Percentiles rank a stretch among this genome's conserved stretches.
Evolutionary conservation across 2,113 vertebrate genomes (phyloP).

Genomic region (Pachypanchax playfairii): DNA sequence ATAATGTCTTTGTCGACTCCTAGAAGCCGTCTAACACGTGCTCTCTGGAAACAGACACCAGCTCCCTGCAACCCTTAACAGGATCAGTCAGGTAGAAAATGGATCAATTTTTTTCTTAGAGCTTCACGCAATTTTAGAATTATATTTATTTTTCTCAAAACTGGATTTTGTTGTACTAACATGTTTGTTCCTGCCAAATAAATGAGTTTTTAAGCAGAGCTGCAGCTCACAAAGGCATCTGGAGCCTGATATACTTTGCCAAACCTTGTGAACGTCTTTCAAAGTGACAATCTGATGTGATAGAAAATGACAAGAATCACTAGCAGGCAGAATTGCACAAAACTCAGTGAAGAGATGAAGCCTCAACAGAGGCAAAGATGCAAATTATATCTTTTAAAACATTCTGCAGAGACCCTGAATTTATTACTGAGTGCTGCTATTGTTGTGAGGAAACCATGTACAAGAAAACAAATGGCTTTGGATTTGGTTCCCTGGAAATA

Average conservation of each 20-base stretch:
- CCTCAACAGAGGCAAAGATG: neutral
- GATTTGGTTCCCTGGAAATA: neutral
- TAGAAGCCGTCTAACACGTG: no score
- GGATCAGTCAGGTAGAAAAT: no score
- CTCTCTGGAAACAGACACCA: no score
- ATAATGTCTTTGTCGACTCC: no score
- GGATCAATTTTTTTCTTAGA: no score
- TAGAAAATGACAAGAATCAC: slow-evolving; percentile 4
- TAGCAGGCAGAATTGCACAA: neutral
- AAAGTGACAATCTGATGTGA: slow-evolving; percentile 6
- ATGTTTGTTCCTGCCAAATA: neutral
- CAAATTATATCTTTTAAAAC: neutral
- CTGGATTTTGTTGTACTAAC: neutral
- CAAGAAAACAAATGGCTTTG: neutral
- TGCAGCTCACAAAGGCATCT: neutral
- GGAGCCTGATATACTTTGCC: slow-evolving; percentile 3
- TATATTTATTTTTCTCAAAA: no score
- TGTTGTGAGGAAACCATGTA: neutral
- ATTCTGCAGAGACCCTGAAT: neutral
- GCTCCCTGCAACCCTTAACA: no score
- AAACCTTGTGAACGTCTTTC: slow-evolving; percentile 2
- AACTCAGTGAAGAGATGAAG: neutral
- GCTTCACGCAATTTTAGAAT: no score
- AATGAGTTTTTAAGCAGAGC: neutral
- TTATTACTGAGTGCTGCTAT: neutral